Evolutionary conservation across 92 coral and sea anemone genomes (phyloP), one percentile per base, ranked within the genome.

Genomic region (Phenganax marumi): DNA sequence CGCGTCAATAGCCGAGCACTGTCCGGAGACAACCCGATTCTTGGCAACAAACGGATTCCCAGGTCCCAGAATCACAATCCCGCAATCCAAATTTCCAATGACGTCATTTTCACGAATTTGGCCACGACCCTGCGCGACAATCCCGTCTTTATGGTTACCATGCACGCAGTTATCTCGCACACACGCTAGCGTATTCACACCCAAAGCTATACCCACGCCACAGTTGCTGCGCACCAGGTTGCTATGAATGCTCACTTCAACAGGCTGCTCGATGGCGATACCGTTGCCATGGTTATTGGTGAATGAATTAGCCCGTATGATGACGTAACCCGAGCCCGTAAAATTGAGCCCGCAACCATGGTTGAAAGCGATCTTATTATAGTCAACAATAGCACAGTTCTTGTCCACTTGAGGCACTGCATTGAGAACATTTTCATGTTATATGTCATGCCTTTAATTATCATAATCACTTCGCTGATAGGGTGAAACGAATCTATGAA

Each of bases 121-220:
- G 5, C 98, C 98, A 61, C 91, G 93, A 8, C 98, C 98, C 5
- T 90, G 84, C 22, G 90, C 86, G 69, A 87, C 88, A 60, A 95
- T 79, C 13, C 98, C 98, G 24, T 86, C 84, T 71, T 88, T 89
- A 21, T 55, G 91, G 89, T 95, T 95, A 76, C 97, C 97, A 90
- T 91, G 90, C 86, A 95, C 86, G 86, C 98, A 92, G 83, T 95
- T 95, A 61, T 97, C 97, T 52, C 91, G 92, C 90, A 95, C 79
- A 87, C 86, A 84, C 14, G 97, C 91, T 63, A 87, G 84, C 55
- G 93, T 89, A 48, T 89, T 88, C 12, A 90, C 90, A 26, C 90
- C 97, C 54, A 95, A 65, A 76, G 75, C 75, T 66, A 95, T 79
- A 9, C 98, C 98, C 12, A 90, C 87, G 65, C 97, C 90, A 68